Evolutionary conservation across 1,140 invertebrate species (phyloP).

Genomic region (Lepidurus couesii): DNA sequence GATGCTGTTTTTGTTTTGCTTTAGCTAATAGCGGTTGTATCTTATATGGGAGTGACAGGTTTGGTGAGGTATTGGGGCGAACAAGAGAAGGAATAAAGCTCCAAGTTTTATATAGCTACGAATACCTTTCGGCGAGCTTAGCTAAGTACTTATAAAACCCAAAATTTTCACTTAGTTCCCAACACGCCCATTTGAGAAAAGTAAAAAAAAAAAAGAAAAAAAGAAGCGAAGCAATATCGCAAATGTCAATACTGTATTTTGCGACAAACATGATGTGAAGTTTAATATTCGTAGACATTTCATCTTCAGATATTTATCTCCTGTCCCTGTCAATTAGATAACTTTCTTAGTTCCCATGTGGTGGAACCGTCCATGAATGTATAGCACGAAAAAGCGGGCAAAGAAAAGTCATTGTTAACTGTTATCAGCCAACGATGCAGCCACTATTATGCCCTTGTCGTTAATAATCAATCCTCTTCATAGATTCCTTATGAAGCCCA

Average conservation of each 20-base stretch:
- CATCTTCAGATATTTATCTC: background rate
- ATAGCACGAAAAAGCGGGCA: background rate
- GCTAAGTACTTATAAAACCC: too few relatives aligned
- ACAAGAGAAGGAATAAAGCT: too few relatives aligned
- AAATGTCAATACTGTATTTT: background rate
- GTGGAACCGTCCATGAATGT: background rate
- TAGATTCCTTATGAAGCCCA: slow-evolving; percentile 15
- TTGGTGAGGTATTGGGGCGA: background rate
- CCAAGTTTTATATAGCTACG: too few relatives aligned
- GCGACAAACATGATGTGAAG: background rate
- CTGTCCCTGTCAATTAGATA: background rate
- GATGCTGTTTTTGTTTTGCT: background rate
- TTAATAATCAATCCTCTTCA: slow-evolving; percentile 22
- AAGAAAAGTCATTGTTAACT: slow-evolving; percentile 7
- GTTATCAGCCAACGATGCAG: slow-evolving; percentile 5
- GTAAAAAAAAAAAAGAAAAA: too few relatives aligned
- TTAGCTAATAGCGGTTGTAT: background rate
- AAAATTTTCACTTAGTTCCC: too few relatives aligned
- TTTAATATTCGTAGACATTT: background rate
- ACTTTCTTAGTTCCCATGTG: background rate
- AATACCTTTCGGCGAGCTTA: too few relatives aligned
- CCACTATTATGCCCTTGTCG: background rate
- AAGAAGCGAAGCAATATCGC: background rate
- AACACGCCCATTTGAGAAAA: too few relatives aligned
- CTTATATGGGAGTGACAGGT: background rate